Percentiles rank a stretch among this genome's conserved stretches.
Evolutionary conservation across 2,888 invertebrate genomes (phyloP).

Genomic region (Drosophila vallismaia): DNA sequence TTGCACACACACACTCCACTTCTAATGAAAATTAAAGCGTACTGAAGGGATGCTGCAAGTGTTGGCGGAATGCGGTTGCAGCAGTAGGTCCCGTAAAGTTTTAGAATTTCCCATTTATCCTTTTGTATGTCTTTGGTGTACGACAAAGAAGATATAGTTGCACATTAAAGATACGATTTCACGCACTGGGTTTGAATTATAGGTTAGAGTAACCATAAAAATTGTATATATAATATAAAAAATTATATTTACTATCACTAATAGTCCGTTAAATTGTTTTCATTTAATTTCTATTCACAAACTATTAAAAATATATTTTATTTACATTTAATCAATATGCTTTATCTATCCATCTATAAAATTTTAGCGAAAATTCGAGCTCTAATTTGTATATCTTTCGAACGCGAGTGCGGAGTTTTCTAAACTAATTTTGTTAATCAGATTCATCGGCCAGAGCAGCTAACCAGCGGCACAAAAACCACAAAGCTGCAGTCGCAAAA

Average conservation of each 20-base stretch:
- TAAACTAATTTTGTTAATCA: conserved; percentile 82
- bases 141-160: background rate
- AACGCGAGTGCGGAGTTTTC: conserved; percentile 82
- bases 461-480: conserved; percentile 69
- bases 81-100: conserved; percentile 3
- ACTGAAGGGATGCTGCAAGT: conserved; percentile 9
- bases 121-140: background rate
- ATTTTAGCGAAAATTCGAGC: conserved; percentile 63
- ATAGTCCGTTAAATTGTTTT: no score
- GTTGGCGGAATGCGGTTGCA: conserved; percentile 1
- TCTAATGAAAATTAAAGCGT: conserved; percentile 71
- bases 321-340: conserved; percentile 30
- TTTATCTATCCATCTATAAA: conserved; percentile 12
- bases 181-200: no score
- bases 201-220: no score
- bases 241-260: no score
- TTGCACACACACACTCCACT: conserved; percentile 20
- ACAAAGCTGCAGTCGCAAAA: conserved; percentile 49
- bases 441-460: conserved; percentile 61
- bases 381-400: conserved; percentile 77
- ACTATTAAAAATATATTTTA: conserved; percentile 4
- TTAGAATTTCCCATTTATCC: conserved; percentile 15
- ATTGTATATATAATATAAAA: no score
- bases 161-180: no score
- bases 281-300: no score